Conservation (phyloP, 23 tunicate species). For the Trididemnum clinides region DNA sequence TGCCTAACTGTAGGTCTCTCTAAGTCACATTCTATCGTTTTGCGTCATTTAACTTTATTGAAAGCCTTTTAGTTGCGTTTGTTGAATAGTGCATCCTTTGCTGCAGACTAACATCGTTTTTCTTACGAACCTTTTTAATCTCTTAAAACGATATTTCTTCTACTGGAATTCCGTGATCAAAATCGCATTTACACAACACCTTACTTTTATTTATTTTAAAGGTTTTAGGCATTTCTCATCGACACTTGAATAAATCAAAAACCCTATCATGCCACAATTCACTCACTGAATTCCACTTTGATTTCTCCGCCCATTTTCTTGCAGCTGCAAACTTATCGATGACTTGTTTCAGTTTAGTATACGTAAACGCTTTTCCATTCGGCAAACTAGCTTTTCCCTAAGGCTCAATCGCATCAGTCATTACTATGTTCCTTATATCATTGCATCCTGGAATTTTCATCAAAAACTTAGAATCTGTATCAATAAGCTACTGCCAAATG, state of each 20-base stretch:
- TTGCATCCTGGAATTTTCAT: too few relatives aligned
- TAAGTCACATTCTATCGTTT: too few relatives aligned
- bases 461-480: neutral
- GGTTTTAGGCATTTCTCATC: neutral
- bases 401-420: neutral
- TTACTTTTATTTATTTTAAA: neutral
- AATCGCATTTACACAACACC: neutral
- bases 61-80: too few relatives aligned
- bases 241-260: neutral
- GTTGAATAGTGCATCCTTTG: too few relatives aligned
- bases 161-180: neutral
- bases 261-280: neutral
- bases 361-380: neutral
- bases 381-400: neutral
- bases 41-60: too few relatives aligned
- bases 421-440: too few relatives aligned
- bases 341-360: neutral
- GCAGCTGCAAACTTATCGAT: neutral
- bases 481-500: neutral
- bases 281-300: neutral
- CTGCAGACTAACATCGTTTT: too few relatives aligned
- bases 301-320: neutral
- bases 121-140: too few relatives aligned
- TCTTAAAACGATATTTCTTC: too few relatives aligned
- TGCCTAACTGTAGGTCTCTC: too few relatives aligned